Evolutionary conservation across 2,888 invertebrate species (phyloP), one percentile per base, ranked within the genome.

Genomic region (Latrodectus hesperus): DNA sequence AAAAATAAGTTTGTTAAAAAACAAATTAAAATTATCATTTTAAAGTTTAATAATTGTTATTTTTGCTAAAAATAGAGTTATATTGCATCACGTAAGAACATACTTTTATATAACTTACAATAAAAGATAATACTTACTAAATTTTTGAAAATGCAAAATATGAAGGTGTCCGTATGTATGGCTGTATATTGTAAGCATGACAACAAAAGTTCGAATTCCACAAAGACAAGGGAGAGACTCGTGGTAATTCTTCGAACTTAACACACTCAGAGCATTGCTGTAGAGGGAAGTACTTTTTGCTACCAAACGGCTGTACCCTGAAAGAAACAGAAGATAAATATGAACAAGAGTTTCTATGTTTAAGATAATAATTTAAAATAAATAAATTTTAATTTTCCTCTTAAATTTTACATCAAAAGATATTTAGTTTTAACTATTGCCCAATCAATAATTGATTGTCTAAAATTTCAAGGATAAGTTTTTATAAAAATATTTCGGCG

Each of bases 91-190:
- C 38, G 38, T 38, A 38, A 38, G 38, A 38, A 38, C 38, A 38
- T 38, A 0, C 1, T 6, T 38, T 38, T 1, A 38, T 1, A 38
- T 38, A 38, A 38, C 2, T 38, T 6, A 38, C 1, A 38, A 0
- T 38, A 38, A 3, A 3, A 38, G 38, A 60, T 14, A 55, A n/a
- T 60, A 70, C 88, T 78, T 84, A 88, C 88, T 75, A 64, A 84
- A 88, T 76, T 88, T 88, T 64, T 88, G 88, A 14, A 88, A 88
- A 67, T 84, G 88, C 14, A 80, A 49, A 1, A n/a, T 22, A 67
- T 88, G 83, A 9, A 88, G 38, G 51, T 88, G 79, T 16, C 75
- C 88, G n/a, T 88, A 88, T 4, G 84, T 80, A 55, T 88, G 88
- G 67, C 88, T 84, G 67, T 88, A 88, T 51, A 88, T 84, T 10